Evolutionary conservation across 2,113 vertebrate species (phyloP).

Genomic region (Ptilorrhoa leucosticta): DNA sequence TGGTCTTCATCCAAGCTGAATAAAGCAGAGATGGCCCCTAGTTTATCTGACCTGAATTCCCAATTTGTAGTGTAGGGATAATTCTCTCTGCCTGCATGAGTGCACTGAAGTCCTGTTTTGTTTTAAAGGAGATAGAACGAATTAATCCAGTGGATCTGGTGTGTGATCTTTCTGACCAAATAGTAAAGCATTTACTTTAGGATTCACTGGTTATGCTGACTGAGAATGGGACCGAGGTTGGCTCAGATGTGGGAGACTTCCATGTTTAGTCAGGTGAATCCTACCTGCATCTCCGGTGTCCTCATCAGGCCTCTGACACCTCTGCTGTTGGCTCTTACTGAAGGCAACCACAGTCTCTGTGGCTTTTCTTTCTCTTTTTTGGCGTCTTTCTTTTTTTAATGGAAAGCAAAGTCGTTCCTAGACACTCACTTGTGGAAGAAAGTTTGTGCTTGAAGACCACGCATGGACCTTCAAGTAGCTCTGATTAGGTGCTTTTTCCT

Average conservation of each 20-base stretch:
- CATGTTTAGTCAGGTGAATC: background rate
- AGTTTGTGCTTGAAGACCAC: background rate
- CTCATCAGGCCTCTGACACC: background rate
- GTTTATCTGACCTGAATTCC: background rate
- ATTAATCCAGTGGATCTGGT: background rate
- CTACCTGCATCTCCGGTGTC: fast-evolving
- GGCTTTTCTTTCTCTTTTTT: background rate
- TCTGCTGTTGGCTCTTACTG: background rate
- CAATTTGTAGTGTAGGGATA: background rate
- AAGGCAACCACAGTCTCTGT: background rate
- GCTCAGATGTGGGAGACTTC: background rate
- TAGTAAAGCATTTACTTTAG: background rate
- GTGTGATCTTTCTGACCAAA: background rate
- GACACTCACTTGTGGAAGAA: background rate
- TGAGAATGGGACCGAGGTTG: background rate
- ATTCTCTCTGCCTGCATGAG: background rate
- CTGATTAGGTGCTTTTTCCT: background rate
- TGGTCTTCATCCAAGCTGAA: background rate
- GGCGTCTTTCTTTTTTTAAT: background rate
- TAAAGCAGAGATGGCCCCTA: background rate
- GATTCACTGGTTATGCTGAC: background rate
- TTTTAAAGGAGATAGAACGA: fast-evolving
- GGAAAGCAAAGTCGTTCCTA: background rate
- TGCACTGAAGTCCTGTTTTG: background rate
- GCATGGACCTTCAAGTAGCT: background rate